Conservation (phyloP, 2,888 invertebrate genomes). For the Didymodactylos carnosus region DNA sequence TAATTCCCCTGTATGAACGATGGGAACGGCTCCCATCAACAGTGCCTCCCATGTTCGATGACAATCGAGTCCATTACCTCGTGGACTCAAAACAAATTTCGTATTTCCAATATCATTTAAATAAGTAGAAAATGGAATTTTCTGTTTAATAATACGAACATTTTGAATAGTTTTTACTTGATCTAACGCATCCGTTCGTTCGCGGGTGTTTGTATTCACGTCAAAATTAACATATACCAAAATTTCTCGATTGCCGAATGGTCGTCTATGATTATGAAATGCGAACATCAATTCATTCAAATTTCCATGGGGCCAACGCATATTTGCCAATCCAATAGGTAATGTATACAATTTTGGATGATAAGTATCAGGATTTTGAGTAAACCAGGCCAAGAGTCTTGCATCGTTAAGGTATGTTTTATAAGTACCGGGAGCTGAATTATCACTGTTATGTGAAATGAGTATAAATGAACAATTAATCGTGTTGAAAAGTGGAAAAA, state of each 20-base stretch:
- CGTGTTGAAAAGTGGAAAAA: background rate
- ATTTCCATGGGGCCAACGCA: background rate
- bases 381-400: background rate
- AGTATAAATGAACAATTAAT: background rate
- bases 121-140: background rate
- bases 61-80: background rate
- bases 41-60: background rate
- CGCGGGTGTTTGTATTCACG: background rate
- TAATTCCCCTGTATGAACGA: background rate
- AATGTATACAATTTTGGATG: background rate
- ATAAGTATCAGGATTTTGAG: background rate
- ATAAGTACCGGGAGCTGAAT: background rate
- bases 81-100: slow-evolving; percentile 3
- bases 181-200: background rate
- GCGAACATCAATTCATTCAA: background rate
- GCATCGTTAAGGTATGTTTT: background rate
- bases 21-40: background rate
- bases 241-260: background rate
- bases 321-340: background rate
- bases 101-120: background rate
- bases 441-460: background rate
- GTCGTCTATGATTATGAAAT: background rate
- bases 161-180: background rate
- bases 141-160: background rate
- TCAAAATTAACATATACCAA: background rate